Evolutionary conservation across 2,888 invertebrate genomes (phyloP).

Genomic region (Thumatha senex): DNA sequence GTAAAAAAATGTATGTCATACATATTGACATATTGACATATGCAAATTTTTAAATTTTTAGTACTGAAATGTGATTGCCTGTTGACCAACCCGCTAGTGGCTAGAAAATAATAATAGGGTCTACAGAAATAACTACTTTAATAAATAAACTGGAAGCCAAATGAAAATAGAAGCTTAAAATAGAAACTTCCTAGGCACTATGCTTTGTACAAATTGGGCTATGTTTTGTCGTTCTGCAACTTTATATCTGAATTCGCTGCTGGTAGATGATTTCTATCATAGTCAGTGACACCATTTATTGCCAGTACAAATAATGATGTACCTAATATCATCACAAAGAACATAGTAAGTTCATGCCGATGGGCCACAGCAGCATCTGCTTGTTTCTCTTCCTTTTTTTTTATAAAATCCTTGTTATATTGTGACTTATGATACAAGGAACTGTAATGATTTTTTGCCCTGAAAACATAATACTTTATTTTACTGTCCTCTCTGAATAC

Average conservation of each 20-base stretch:
- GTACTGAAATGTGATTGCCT: too few species aligned
- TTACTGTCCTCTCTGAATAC: too few species aligned
- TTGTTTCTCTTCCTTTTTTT: slow-evolving; percentile 36
- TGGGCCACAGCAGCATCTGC: slow-evolving; percentile 24
- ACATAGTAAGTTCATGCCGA: slow-evolving; percentile 56
- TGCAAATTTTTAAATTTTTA: too few species aligned
- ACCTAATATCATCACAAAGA: slow-evolving; percentile 44
- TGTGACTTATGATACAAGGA: slow-evolving; percentile 54
- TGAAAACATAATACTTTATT: slow-evolving; percentile 47
- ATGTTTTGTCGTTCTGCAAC: background rate
- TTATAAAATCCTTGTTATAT: slow-evolving; percentile 52
- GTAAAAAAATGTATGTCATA: too few species aligned
- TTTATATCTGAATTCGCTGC: slow-evolving; percentile 20
- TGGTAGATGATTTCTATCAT: slow-evolving; percentile 39
- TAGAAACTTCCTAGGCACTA: background rate
- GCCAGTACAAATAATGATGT: slow-evolving; percentile 48
- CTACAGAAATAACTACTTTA: background rate
- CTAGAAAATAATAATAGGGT: background rate
- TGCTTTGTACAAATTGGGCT: background rate
- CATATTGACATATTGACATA: too few species aligned
- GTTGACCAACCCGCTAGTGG: too few species aligned
- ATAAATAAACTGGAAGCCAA: background rate
- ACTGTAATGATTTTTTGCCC: slow-evolving; percentile 81
- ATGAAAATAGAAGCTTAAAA: background rate
- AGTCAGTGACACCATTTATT: slow-evolving; percentile 53